Percentiles rank a stretch among this genome's conserved stretches.
phyloP scores from a whole-genome alignment of 92 coral and sea anemone species.

The Epizoanthus ramosus region DNA sequence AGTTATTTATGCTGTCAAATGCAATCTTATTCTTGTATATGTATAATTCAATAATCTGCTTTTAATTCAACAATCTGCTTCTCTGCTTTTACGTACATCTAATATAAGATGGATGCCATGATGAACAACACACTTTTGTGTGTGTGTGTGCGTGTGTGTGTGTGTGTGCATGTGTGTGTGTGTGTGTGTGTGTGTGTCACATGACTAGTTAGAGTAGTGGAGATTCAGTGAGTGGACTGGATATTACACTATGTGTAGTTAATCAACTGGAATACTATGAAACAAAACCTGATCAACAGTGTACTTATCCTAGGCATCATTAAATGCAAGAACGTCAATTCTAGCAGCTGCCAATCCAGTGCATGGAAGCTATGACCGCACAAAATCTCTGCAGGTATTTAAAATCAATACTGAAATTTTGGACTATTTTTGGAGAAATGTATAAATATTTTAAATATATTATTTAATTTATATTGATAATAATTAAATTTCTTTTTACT shows the following conservation, averaged over 20 bases:
- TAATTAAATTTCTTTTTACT: not conserved
- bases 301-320: conserved; percentile 72
- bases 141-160: no score
- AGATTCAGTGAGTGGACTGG: no score
- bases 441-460: not conserved
- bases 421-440: not conserved
- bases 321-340: conserved; percentile 98
- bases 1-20: not conserved
- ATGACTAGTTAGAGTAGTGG: no score
- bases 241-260: not conserved
- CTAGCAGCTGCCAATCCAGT: conserved; percentile 98
- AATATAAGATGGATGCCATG: no score
- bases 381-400: conserved; percentile 90
- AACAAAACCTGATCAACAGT: not conserved
- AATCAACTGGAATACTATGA: not conserved
- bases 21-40: not conserved
- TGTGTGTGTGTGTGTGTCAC: no score
- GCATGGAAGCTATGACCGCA: conserved; percentile 98
- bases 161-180: no score
- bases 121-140: no score
- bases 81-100: no score
- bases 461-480: not conserved
- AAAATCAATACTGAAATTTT: no score
- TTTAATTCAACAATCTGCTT: no score
- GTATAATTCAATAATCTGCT: no score